Evolutionary conservation across 2,888 invertebrate genomes (phyloP), one percentile per base, ranked within the genome.

Genomic region (Scrobipalpa costella): DNA sequence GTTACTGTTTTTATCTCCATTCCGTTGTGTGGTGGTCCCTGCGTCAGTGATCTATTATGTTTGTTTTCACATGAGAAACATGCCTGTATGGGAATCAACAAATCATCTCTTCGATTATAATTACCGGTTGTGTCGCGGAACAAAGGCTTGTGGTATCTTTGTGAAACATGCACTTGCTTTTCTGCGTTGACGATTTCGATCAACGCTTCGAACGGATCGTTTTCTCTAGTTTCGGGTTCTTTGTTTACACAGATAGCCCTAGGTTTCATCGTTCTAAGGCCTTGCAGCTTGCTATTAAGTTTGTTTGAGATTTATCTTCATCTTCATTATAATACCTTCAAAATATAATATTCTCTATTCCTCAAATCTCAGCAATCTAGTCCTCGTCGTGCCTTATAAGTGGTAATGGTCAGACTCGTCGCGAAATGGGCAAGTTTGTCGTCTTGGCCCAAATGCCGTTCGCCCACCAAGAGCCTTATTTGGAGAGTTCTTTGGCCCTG

Each of bases 401-500:
- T 73, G 74, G 71, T 80, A 85, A 85, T 82, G 79, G 73, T 81
- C 80, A 76, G 81, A 81, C 78, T 74, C 73, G 74, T 79, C 71
- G 77, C 77, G 71, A 80, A 81, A 80, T 79, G 63, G 72, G 81
- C 78, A 79, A 78, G 74, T 78, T 76, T 71, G 73, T 73, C 74
- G 72, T 74, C 71, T n/a, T n/a, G 74, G 71, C 78, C 80, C 75
- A 83, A 86, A 88, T 87, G 86, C 79, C 72, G 85, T 81, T 86
- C 90, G 83, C 90, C 90, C 86, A 90, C 90, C 60, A 66, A 68
- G 61, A 68, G 67, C 88, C 86, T 75, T 85, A 83, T 85, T 74
- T 68, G 77, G 78, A 67, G 66, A 72, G 74, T 75, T 75, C 75
- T 73, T 74, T 73, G 81, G 77, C 82, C 81, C 76, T 81, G 85